A percentile compares a stretch with the other conserved stretches of the same genome.
These are phyloP conservation scores for Apamea monoglypha DNA, from an alignment of 2,888 invertebrate genomes.

Conservation along the genomic window DNA sequence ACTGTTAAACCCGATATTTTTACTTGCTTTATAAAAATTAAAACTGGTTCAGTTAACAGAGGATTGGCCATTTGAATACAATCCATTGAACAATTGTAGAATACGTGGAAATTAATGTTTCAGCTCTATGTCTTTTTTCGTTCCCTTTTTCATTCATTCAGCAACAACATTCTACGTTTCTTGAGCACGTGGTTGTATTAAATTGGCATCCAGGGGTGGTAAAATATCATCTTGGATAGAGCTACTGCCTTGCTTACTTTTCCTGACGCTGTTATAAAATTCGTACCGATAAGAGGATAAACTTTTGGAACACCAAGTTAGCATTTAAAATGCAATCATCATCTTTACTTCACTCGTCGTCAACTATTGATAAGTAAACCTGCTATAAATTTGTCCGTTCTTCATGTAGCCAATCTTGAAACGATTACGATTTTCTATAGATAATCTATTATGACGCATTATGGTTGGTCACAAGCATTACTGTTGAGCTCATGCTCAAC, in stretches of 20 bases:
- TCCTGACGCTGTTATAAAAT: not conserved
- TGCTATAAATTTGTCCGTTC: not conserved
- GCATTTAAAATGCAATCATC: not conserved
- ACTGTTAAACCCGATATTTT: not conserved
- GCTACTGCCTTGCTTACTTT: not conserved
- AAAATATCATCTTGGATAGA: not conserved
- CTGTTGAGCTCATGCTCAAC: too few relatives aligned
- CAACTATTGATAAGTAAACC: not conserved
- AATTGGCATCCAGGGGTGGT: not conserved
- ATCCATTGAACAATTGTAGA: not conserved
- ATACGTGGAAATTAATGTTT: not conserved
- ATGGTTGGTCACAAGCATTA: not conserved
- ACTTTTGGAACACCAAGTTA: not conserved
- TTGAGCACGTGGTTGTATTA: not conserved
- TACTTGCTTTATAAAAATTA: not conserved
- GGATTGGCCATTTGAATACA: not conserved
- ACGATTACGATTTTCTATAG: not conserved
- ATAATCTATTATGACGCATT: not conserved
- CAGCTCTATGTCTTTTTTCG: not conserved
- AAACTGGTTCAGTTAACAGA: not conserved
- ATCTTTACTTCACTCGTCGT: not conserved
- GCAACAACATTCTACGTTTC: not conserved
- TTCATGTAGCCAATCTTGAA: not conserved
- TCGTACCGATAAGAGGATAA: not conserved
- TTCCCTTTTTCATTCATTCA: not conserved